Evolutionary conservation across 2,888 invertebrate species (phyloP), one percentile per base, ranked within the genome.

Genomic region (Odontocerum albicorne): DNA sequence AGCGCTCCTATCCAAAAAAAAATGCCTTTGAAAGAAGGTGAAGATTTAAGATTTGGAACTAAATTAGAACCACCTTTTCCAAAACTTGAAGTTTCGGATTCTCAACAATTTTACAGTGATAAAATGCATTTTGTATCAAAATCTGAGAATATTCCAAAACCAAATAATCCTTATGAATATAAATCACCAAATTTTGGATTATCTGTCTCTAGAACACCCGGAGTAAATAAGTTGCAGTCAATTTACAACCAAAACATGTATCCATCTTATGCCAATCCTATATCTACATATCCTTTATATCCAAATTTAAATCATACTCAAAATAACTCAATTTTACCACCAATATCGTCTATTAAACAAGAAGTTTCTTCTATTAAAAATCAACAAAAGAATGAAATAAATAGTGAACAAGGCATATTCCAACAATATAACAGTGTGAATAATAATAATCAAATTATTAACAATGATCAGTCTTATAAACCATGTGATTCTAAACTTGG

Each of bases 321-420:
- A 15, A 43, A 44, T 32, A 49, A 12, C n/a, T 49, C 27, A 7
- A 70, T 71, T 7, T 65, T 78, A 47, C 78, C 78, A 15, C 78
- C 78, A 20, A 78, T 78, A 65, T 77, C 77, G 4, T 77, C 77
- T 1, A 78, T 79, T 60, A 79, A 79, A 63, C 74, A 77, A 60
- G 78, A 79, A 59, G 73, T 74, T 60, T 75, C 73, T 62, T 69
- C 69, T n/a, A 71, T 70, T 51, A 75, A 73, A 62, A 60, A 66
- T 45, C 70, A 69, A 42, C 59, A 50, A 6, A 45, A 56, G 19
- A 49, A 36, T 38, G 54, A 59, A 19, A 39, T 32, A 31, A 45
- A 43, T 20, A 49, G 52, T 35, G 49, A 39, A 32, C 43, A 32
- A 39, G 27, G 8, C 21, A 49, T 47, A 15, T 20, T 17, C 12